Conservation (phyloP, 2,113 vertebrate genomes). For the Albula goreensis region DNA sequence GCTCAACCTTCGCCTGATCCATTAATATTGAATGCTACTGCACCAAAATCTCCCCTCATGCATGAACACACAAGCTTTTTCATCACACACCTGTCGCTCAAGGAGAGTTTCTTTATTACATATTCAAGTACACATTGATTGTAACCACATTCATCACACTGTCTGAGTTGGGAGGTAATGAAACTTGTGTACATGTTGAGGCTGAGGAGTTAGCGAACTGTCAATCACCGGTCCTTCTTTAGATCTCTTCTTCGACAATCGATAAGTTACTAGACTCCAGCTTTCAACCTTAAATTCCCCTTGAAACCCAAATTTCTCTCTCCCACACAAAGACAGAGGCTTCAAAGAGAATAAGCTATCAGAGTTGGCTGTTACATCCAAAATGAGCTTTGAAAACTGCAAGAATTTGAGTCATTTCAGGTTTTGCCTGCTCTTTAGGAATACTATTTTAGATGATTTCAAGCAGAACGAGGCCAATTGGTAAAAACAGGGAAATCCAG, state of each 20-base stretch:
- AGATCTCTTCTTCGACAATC: background rate
- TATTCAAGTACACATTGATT: background rate
- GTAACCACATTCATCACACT: background rate
- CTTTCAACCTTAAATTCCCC: background rate
- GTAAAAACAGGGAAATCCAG: background rate
- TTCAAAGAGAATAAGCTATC: background rate
- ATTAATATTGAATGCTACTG: background rate
- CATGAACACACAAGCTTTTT: background rate
- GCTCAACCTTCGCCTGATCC: background rate
- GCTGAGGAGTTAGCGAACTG: background rate
- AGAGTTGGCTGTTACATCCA: background rate
- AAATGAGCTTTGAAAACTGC: background rate
- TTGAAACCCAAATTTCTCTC: background rate
- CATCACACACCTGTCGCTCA: background rate
- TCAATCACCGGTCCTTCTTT: background rate
- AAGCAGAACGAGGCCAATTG: background rate
- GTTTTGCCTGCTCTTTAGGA: background rate
- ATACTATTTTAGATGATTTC: background rate
- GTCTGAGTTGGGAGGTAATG: background rate
- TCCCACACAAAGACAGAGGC: no score
- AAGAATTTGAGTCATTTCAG: background rate
- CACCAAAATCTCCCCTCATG: background rate
- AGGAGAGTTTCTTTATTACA: background rate
- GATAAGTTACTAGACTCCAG: background rate
- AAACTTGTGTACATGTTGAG: background rate